Conservation (phyloP, 2,113 vertebrate genomes). For the Butorides virescens region DNA sequence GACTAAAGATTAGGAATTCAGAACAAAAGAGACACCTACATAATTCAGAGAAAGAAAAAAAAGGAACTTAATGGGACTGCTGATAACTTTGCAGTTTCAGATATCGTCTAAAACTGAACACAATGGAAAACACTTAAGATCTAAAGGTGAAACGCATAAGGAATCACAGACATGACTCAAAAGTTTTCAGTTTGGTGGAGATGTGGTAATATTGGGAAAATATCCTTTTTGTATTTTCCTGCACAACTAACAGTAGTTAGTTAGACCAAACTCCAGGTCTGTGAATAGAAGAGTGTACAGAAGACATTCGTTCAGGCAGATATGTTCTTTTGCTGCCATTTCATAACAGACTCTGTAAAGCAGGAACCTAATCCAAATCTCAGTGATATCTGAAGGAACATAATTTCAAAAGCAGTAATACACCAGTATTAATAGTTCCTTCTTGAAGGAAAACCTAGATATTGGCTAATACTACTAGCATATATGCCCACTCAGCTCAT, state of each 20-base stretch:
- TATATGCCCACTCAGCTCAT: background rate
- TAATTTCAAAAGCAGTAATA: background rate
- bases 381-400: background rate
- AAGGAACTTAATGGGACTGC: conserved; percentile 6
- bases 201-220: background rate
- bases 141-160: background rate
- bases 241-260: background rate
- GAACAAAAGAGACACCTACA: background rate
- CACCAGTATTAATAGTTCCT: background rate
- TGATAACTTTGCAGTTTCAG: conserved; percentile 1
- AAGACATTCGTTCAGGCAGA: background rate
- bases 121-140: background rate
- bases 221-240: background rate
- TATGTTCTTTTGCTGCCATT: background rate
- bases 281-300: background rate
- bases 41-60: background rate
- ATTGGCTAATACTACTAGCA: background rate
- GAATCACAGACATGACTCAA: background rate
- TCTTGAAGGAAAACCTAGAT: background rate
- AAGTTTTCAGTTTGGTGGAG: background rate
- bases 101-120: conserved; percentile 18
- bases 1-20: background rate
- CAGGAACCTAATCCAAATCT: background rate
- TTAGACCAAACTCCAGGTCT: background rate
- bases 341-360: background rate